Evolutionary conservation across 2,797 vertebrate genomes (phyloP).

Genomic region (Champsocephalus esox): DNA sequence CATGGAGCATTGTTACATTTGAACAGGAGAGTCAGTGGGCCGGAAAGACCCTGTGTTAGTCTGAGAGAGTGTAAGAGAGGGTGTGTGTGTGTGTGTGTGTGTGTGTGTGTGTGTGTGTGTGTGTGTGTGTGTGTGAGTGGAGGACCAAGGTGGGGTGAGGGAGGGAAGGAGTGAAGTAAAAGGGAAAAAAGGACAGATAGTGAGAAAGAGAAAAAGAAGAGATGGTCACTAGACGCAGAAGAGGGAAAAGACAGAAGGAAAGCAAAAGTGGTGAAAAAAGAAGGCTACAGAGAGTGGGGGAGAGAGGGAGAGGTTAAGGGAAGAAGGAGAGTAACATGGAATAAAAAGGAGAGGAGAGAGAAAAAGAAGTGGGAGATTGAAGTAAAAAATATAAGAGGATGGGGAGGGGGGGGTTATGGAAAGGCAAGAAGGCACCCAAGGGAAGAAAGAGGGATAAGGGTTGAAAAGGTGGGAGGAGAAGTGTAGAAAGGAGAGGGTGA

Average conservation of each 20-base stretch:
- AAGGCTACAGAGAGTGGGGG: conserved; percentile 8
- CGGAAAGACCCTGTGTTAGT: conserved; percentile 77
- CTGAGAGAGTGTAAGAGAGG: conserved; percentile 63
- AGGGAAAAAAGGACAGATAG: conserved; percentile 46
- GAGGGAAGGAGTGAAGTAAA: conserved; percentile 36
- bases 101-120: conserved; percentile 19
- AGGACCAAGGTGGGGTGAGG: conserved; percentile 30
- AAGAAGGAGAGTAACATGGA: conserved; percentile 25
- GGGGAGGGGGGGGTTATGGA: conserved; percentile 35
- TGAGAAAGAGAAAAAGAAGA: conserved; percentile 40
- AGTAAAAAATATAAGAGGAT: conserved; percentile 35
- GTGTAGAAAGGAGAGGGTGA: conserved; percentile 74
- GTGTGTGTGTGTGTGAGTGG: conserved; percentile 37
- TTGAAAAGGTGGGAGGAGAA: conserved; percentile 79
- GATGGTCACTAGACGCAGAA: conserved; percentile 50
- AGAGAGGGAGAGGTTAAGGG: conserved; percentile 3
- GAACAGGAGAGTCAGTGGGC: conserved; percentile 76
- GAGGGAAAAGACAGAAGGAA: conserved; percentile 31
- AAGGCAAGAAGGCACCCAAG: conserved; percentile 67
- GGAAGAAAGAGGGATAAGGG: conserved; percentile 68
- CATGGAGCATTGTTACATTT: conserved; percentile 83
- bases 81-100: conserved; percentile 36
- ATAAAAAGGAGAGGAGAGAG: conserved; percentile 14
- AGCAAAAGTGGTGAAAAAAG: conserved; percentile 46
- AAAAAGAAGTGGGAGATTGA: conserved; percentile 27